Evolutionary conservation across 2,888 invertebrate species (phyloP), one percentile per base, ranked within the genome.

Genomic region (Dynastes tityus): DNA sequence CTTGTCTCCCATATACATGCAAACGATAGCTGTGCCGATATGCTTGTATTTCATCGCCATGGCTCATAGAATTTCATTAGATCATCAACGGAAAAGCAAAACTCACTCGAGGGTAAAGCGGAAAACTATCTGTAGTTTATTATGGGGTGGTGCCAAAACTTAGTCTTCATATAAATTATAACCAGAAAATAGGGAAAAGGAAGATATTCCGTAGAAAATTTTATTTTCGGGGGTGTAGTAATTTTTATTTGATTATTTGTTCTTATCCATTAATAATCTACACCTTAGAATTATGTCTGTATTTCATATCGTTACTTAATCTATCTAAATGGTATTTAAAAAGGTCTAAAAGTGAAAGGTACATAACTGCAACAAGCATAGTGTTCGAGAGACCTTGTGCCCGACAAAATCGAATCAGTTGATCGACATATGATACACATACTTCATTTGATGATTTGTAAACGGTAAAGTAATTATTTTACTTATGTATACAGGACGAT

Each of bases 31-130:
- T 81, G 82, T 80, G 83, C 84, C 82, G 83, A 81, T 83, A 83
- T 79, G 83, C 45, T 83, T 84, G 84, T 86, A 86, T 86, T 85
- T 86, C 85, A 85, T 85, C 84, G 84, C 84, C 83, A 87, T 86
- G 87, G 84, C 85, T 85, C 87, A 87, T 87, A 87, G 87, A 87
- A 86, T 87, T 87, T 87, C 87, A 87, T 87, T 87, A 87, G 86
- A 86, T 85, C 86, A 86, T 87, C 86, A 86, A 85, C 82, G 85
- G 83, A 85, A 85, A 84, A 83, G 84, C 84, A 71, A 86, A 84
- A 84, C 84, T 83, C 85, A 86, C 82, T 84, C 84, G 83, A 86
- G 87, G 85, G 86, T 85, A 45, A 45, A 86, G 85, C 85, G 85
- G 85, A 86, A 84, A 83, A 84, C 84, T 83, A 84, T 84, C 83